Conservation (phyloP, 2,888 invertebrate genomes). For the Hybos culiciformis region DNA sequence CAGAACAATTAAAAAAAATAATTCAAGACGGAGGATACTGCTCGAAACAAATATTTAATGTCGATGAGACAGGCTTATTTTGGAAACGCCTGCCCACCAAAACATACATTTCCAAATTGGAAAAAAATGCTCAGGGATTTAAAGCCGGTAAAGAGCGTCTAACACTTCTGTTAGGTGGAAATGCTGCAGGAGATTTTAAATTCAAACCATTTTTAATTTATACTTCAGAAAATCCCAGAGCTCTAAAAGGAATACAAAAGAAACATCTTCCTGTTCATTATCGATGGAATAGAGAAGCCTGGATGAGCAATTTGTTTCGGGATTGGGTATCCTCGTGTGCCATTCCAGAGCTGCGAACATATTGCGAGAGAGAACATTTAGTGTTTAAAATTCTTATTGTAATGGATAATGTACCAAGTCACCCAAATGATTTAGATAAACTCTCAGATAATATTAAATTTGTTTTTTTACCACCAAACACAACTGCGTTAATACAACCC, state of each 20-base stretch:
- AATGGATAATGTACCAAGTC: conserved; percentile 5
- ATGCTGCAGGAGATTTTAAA: background rate
- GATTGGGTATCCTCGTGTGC: too few species aligned
- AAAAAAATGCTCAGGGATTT: background rate
- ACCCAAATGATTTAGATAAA: background rate
- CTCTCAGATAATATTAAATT: background rate
- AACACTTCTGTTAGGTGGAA: background rate
- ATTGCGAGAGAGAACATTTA: background rate
- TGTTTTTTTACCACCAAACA: background rate
- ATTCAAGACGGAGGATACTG: background rate
- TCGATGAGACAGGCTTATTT: background rate
- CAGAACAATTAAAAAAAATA: conserved; percentile 2
- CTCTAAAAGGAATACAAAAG: background rate
- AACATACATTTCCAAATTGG: background rate
- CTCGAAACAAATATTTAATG: background rate
- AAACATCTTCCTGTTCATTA: background rate
- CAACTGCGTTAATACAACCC: background rate
- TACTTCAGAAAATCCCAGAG: background rate
- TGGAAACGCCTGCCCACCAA: background rate
- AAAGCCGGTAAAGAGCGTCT: background rate
- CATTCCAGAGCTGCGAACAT: background rate
- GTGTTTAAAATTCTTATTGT: background rate
- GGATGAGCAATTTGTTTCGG: too few species aligned
- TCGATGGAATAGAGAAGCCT: background rate
- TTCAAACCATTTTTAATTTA: background rate